Evolutionary conservation across 2,888 invertebrate genomes (phyloP).

Genomic region (Hypercompe scribonia): DNA sequence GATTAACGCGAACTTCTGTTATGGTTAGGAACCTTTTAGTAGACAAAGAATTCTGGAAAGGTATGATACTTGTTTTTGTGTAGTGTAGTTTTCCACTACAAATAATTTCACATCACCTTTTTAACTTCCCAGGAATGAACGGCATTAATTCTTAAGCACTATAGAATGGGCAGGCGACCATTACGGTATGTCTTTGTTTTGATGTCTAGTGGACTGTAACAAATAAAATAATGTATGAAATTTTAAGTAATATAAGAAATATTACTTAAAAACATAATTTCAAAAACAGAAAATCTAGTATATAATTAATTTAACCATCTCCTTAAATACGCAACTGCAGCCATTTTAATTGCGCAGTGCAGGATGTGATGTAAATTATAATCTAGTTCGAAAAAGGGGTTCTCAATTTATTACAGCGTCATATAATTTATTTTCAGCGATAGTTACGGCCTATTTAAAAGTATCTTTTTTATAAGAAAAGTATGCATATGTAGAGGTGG

Average conservation of each 20-base stretch:
- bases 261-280: background rate
- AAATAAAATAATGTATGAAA: background rate
- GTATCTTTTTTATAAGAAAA: background rate
- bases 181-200: background rate
- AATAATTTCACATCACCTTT: too few relatives aligned
- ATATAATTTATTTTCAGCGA: background rate
- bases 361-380: background rate
- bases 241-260: background rate
- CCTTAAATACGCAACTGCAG: background rate
- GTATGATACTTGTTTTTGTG: background rate
- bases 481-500: background rate
- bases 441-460: background rate
- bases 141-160: too few relatives aligned
- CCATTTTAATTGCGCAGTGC: background rate
- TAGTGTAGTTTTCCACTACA: background rate
- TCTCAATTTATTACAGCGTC: background rate
- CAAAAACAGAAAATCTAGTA: background rate
- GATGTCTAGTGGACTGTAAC: background rate
- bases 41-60: background rate
- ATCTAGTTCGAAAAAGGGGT: background rate
- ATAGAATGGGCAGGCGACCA: background rate
- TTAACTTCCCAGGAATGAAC: background rate
- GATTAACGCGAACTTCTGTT: background rate
- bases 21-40: background rate
- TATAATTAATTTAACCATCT: background rate